Percentiles rank a stretch among this genome's conserved stretches.
Evolutionary conservation across 2,113 vertebrate species (phyloP).

Genomic region (Diadophis punctatus): DNA sequence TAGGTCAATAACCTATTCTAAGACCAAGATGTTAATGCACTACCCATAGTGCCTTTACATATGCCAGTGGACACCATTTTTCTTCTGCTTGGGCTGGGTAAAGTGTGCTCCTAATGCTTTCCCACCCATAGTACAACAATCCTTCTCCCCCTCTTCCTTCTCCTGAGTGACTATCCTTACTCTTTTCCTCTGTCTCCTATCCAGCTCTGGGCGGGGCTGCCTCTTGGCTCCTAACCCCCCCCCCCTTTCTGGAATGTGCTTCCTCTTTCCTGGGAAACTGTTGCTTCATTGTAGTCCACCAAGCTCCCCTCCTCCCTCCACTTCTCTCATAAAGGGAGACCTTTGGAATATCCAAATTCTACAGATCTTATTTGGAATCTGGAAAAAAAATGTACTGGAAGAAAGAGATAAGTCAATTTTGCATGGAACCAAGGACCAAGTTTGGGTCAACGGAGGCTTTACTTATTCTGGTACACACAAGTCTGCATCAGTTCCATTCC

Average conservation of each 20-base stretch:
- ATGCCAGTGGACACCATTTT: background rate
- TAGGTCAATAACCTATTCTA: background rate
- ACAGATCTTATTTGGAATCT: background rate
- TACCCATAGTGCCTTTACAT: background rate
- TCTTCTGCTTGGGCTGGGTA: background rate
- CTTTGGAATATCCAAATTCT: background rate
- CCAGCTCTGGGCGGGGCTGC: background rate
- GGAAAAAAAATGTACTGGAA: background rate
- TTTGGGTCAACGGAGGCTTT: background rate
- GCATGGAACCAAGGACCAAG: background rate
- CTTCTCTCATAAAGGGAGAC: background rate
- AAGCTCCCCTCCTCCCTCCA: background rate
- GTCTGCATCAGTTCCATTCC: background rate
- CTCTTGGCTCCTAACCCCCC: background rate
- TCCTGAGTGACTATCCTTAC: background rate
- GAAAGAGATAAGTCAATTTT: background rate
- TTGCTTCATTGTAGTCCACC: background rate
- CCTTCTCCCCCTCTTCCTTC: background rate
- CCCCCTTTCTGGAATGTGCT: background rate
- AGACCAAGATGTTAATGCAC: background rate
- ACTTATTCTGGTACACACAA: background rate
- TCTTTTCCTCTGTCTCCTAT: background rate
- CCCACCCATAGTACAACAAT: background rate
- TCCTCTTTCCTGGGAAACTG: background rate
- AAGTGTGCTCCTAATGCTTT: background rate